Conservation (phyloP, 2,797 vertebrate species). For the Microhierax caerulescens region DNA sequence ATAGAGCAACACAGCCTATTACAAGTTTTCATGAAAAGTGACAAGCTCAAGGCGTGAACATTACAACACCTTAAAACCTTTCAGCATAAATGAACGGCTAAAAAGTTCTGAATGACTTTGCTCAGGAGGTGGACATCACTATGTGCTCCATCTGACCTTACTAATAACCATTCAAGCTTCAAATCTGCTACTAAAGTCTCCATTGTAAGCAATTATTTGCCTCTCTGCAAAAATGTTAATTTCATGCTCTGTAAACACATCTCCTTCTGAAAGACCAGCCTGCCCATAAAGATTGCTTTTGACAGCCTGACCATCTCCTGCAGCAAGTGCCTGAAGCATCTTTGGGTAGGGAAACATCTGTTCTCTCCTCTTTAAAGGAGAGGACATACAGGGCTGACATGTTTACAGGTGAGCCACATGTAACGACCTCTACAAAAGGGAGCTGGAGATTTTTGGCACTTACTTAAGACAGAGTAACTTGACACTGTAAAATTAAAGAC, state of each 20-base stretch:
- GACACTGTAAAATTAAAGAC: background rate
- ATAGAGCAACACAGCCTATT: background rate
- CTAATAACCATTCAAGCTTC: slow-evolving; percentile 62
- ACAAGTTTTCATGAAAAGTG: background rate
- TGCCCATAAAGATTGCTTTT: slow-evolving; percentile 65
- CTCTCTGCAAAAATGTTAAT: slow-evolving; percentile 77
- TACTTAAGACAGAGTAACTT: background rate
- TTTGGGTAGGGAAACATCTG: slow-evolving; percentile 18
- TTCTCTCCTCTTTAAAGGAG: background rate
- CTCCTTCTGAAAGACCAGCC: slow-evolving; percentile 68
- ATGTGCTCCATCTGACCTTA: slow-evolving; percentile 62
- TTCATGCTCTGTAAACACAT: slow-evolving; percentile 81
- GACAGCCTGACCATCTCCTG: slow-evolving; percentile 59
- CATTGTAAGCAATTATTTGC: slow-evolving; percentile 72
- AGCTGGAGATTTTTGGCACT: background rate
- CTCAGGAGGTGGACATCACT: slow-evolving; percentile 37
- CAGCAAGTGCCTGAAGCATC: slow-evolving; percentile 33
- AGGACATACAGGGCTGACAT: background rate
- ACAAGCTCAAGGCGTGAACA: background rate
- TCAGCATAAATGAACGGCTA: background rate
- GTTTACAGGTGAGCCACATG: background rate
- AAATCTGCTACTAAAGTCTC: slow-evolving; percentile 60
- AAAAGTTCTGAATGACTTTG: slow-evolving; percentile 17
- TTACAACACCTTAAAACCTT: background rate
- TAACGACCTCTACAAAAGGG: background rate